Percentiles rank a stretch among this genome's conserved stretches.
Conservation (phyloP, 1,140 invertebrate species). For the Caerostris extrusa region DNA sequence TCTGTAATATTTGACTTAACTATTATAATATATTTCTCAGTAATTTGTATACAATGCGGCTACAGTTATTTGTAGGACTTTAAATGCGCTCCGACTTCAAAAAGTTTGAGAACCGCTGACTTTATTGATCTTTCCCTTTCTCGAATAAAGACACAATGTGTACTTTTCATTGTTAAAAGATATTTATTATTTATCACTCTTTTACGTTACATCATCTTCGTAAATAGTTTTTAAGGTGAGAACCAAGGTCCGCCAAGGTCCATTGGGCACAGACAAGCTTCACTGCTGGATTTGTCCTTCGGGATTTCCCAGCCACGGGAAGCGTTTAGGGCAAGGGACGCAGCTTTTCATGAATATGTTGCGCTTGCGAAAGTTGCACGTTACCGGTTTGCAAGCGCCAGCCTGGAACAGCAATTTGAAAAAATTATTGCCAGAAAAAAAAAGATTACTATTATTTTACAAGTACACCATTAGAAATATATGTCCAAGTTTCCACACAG, state of each 20-base stretch:
- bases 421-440: neutral
- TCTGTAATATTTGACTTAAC: no score
- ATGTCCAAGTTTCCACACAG: no score
- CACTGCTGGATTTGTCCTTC: neutral
- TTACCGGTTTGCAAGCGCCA: constrained; percentile 42
- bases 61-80: no score
- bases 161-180: neutral
- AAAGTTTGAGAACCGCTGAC: no score
- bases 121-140: no score
- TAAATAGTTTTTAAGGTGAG: neutral
- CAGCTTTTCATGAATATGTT: constrained; percentile 89
- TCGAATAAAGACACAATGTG: neutral
- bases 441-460: no score
- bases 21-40: no score
- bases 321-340: constrained; percentile 94
- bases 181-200: neutral
- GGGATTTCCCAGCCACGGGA: constrained; percentile 93
- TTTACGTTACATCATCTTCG: neutral
- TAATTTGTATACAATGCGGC: no score
- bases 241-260: neutral
- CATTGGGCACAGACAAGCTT: neutral
- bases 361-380: constrained; percentile 8
- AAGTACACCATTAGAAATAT: no score
- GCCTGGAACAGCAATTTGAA: neutral
- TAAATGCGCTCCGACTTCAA: no score